Base-by-base conservation (phyloP, 1,140 invertebrate species). In the Cydia strobilella region DNA sequence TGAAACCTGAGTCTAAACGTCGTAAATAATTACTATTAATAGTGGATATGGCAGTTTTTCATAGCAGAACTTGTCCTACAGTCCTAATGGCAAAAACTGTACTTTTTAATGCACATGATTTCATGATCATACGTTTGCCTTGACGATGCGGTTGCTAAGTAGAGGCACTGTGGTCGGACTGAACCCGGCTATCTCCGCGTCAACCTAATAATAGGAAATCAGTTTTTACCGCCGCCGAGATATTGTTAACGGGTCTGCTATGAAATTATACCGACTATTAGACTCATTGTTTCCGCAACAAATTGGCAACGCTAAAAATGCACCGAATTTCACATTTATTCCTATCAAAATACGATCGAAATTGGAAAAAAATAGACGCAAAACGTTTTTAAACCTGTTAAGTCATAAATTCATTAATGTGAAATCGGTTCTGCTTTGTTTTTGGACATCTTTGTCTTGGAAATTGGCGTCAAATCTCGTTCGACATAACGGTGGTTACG, bases 351-450 rank as follows among this genome's bases (percentile, higher is more conserved):
- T 12, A 59, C 18, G 54, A 59, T 23, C n/a, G 6, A 59, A 59
- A 23, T 23, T 59, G 15, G 20, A 23, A 3, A 23, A 59, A 23
- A 23, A 7, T 27, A 74, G 71, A 77, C 31, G 63, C 27, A 35
- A 51, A 66, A 18, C 31, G 35, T 15, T 18, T 23, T 59, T 59
- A 84, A 86, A 86, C 84, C 74, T 86, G 82, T 85, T 84, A 84
- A 84, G 82, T 87, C 84, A 88, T 83, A 90, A 88, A 84, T 79
- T 82, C 80, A 84, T 86, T 90, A 85, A 84, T 62, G 71, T 75
- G 72, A 76, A 86, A 92, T 92, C 79, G 73, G 90, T 89, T 90
- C 85, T 86, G 86, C 90, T 82, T 92, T 92, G 90, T 91, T 90
- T 90, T 84, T 82, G 84, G 86, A 92, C 89, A 92, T 91, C 90